Conservation (phyloP, 2,888 invertebrate species). For the Orthosia gracilis region DNA sequence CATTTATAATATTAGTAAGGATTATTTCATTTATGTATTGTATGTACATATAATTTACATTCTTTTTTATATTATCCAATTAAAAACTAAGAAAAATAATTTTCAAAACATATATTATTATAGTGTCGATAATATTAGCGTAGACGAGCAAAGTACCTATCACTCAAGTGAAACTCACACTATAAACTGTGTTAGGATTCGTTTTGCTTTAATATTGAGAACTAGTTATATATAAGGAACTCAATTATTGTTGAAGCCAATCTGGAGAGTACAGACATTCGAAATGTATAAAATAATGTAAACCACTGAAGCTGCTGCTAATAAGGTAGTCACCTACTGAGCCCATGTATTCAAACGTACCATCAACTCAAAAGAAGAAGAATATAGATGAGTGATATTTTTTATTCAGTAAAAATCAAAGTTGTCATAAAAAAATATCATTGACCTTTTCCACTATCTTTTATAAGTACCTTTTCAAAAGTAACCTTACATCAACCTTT, state of each 20-base stretch:
- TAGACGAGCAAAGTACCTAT: too few relatives aligned
- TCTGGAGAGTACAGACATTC: neutral
- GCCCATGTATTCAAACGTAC: neutral
- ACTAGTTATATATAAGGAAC: neutral
- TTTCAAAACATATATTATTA: too few relatives aligned
- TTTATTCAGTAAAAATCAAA: neutral
- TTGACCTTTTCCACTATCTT: neutral
- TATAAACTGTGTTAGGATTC: neutral
- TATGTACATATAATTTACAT: too few relatives aligned
- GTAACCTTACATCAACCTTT: neutral
- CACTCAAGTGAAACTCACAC: neutral
- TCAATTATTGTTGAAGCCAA: neutral
- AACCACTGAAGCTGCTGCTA: neutral
- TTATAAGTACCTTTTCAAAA: neutral
- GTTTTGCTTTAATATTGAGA: neutral
- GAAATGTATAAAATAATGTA: neutral
- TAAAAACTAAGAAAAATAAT: too few relatives aligned
- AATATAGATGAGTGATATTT: neutral
- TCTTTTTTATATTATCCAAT: too few relatives aligned
- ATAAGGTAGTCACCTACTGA: neutral
- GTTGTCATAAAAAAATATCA: neutral
- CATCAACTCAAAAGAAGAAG: neutral
- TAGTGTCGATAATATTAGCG: too few relatives aligned
- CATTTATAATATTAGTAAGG: too few relatives aligned
- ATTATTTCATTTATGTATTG: too few relatives aligned